Evolutionary conservation across 2,113 vertebrate species (phyloP).

Genomic region (Athene noctua): DNA sequence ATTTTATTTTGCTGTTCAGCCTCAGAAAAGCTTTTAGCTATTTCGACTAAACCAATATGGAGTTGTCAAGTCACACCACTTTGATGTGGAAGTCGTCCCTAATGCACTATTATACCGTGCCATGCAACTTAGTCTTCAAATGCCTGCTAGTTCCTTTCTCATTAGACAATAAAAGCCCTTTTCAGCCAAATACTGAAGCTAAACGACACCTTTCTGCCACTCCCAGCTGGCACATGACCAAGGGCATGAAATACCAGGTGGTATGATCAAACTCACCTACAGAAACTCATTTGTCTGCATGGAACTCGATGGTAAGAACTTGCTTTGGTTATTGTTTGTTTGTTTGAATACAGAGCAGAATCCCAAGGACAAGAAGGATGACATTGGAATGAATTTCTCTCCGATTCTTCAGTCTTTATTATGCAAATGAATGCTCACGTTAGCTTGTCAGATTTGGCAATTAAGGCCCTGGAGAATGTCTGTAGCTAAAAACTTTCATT

Average conservation of each 20-base stretch:
- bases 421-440: slow-evolving; percentile 47
- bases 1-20: background rate
- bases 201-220: background rate
- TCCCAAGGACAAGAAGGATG: slow-evolving; percentile 29
- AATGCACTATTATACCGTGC: background rate
- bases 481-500: slow-evolving; percentile 13
- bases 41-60: background rate
- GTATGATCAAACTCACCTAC: background rate
- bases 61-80: background rate
- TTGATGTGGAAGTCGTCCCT: background rate
- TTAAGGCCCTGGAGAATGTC: background rate
- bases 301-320: background rate
- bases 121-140: background rate
- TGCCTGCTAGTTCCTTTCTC: background rate
- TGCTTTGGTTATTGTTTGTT: background rate
- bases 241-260: background rate
- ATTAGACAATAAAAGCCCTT: background rate
- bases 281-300: background rate
- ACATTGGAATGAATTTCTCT: slow-evolving; percentile 8
- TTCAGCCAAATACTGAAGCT: background rate
- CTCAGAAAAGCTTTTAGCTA: background rate
- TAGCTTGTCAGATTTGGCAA: slow-evolving; percentile 32
- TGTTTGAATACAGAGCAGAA: background rate
- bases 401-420: slow-evolving; percentile 19
- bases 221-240: background rate